Conservation (phyloP, 2,113 vertebrate species). For the Eolophus roseicapilla region DNA sequence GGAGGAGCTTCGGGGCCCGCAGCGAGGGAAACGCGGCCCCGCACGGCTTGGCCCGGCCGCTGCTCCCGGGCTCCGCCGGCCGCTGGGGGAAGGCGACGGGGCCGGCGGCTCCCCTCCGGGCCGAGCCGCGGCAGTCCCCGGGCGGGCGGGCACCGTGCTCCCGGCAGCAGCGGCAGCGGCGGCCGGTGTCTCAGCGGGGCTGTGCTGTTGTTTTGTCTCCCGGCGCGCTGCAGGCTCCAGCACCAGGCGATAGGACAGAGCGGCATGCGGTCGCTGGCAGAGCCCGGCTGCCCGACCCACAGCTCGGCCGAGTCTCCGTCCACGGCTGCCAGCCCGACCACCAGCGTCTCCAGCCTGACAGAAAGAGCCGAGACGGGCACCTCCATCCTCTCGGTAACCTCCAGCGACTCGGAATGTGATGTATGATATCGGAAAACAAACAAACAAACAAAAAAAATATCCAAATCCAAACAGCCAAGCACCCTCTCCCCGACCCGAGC, state of each 20-base stretch:
- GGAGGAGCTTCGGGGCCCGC: neutral
- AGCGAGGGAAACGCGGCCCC: neutral
- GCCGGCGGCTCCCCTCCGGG: neutral
- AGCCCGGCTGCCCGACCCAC: slow-evolving; percentile 94
- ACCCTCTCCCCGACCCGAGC: neutral
- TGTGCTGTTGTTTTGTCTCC: slow-evolving; percentile 70
- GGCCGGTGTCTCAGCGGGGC: slow-evolving; percentile 40
- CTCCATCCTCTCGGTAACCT: slow-evolving; percentile 98
- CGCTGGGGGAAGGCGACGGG: neutral
- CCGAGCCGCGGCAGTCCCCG: neutral
- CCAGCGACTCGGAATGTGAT: slow-evolving; percentile 99
- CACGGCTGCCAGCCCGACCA: slow-evolving; percentile 96
- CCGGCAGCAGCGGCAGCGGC: neutral
- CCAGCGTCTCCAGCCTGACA: slow-evolving; percentile 97
- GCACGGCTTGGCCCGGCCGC: neutral
- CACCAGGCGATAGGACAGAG: slow-evolving; percentile 98
- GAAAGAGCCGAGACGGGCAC: slow-evolving; percentile 95
- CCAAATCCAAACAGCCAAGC: slow-evolving; percentile 46
- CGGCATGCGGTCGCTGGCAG: slow-evolving; percentile 96
- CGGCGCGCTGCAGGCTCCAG: slow-evolving; percentile 86
- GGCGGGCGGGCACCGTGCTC: neutral
- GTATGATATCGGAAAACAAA: slow-evolving; percentile 87
- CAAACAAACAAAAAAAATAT: slow-evolving; percentile 17
- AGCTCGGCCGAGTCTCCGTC: slow-evolving; percentile 98
- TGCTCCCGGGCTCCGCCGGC: neutral